Evolutionary conservation across 2,888 invertebrate species (phyloP).

Genomic region (Odontocerum albicorne): DNA sequence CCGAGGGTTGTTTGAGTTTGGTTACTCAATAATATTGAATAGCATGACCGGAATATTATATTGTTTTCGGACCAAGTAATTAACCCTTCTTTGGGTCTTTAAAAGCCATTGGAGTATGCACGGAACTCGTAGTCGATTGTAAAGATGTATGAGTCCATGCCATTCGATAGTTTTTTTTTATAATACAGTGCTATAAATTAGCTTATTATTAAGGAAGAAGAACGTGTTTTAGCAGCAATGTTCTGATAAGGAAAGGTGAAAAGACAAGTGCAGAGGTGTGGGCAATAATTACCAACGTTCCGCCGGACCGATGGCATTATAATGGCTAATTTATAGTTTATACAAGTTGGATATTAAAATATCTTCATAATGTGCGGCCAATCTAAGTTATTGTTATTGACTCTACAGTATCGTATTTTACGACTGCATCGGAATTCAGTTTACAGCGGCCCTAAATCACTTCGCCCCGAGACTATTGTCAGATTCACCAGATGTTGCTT

Average conservation of each 20-base stretch:
- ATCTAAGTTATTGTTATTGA: constrained; percentile 19
- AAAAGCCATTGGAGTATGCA: no score
- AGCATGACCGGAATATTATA: no score
- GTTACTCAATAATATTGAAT: no score
- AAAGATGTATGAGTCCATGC: no score
- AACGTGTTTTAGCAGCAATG: neutral
- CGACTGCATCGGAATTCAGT: constrained; percentile 29
- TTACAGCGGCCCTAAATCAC: constrained; percentile 33
- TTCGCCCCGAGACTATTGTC: no score
- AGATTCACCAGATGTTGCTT: no score
- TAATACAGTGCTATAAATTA: no score
- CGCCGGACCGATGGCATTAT: constrained; percentile 25
- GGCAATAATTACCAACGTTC: constrained; percentile 30
- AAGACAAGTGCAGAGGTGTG: constrained; percentile 20
- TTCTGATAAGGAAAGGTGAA: neutral
- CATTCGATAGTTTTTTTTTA: no score
- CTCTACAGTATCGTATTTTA: constrained; percentile 28
- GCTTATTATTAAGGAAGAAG: neutral
- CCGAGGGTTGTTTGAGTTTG: no score
- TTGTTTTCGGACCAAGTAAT: no score
- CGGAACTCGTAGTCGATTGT: no score
- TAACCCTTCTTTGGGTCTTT: no score
- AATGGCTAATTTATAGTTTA: constrained; percentile 33
- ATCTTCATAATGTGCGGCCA: constrained; percentile 33
- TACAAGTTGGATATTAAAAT: constrained; percentile 34